These are phyloP conservation scores for Rhynchophorus ferrugineus DNA, from an alignment of 1,140 invertebrate species.

Conservation along the genomic window DNA sequence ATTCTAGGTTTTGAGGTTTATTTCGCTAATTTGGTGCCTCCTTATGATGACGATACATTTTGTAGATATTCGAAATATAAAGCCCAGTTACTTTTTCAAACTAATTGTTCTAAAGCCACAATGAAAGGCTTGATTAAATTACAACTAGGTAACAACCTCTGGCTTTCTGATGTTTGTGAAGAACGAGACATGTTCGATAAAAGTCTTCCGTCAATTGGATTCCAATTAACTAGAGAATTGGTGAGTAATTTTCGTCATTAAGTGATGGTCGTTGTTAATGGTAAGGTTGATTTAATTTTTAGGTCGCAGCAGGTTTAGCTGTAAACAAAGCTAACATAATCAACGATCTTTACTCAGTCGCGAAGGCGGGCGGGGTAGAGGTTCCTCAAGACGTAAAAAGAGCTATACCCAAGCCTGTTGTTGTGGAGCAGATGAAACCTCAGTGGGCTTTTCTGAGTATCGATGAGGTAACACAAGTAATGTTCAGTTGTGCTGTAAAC, in stretches of 20 bases:
- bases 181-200: slow-evolving; percentile 19
- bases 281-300: not conserved
- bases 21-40: slow-evolving; percentile 31
- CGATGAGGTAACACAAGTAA: slow-evolving; percentile 22
- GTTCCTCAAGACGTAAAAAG: slow-evolving; percentile 19
- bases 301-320: not conserved
- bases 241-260: slow-evolving; percentile 18
- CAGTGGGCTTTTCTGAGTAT: slow-evolving; percentile 31
- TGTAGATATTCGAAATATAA: slow-evolving; percentile 7
- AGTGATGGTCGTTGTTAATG: too few species aligned
- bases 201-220: slow-evolving; percentile 15
- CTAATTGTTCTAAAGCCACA: slow-evolving; percentile 7
- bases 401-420: too few species aligned
- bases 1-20: slow-evolving; percentile 28
- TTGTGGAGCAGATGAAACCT: slow-evolving; percentile 19
- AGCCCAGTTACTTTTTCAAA: slow-evolving; percentile 10
- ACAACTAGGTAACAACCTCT: slow-evolving; percentile 28
- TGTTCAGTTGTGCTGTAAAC: slow-evolving; percentile 22
- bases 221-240: slow-evolving; percentile 26
- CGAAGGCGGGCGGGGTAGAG: too few species aligned
- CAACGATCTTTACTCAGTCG: too few species aligned
- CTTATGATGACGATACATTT: slow-evolving; percentile 26
- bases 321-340: too few species aligned
- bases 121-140: slow-evolving; percentile 24
- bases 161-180: slow-evolving; percentile 30